A percentile compares a stretch with the other conserved stretches of the same genome.
phyloP scores from a whole-genome alignment of 2,888 invertebrate species.

The Lasioglossum lativentre region DNA sequence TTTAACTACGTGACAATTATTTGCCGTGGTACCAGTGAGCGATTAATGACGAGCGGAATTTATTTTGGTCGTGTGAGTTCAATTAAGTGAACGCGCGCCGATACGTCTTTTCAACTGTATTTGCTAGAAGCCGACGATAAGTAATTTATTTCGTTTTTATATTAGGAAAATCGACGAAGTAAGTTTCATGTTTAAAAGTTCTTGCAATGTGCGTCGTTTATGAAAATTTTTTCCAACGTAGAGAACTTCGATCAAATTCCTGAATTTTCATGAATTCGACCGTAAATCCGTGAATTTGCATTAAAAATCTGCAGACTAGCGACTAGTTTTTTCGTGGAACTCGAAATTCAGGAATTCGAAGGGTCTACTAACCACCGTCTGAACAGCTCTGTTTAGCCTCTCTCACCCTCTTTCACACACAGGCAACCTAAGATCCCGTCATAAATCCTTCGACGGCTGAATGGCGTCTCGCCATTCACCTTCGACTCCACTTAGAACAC shows the following conservation, averaged over 20 bases:
- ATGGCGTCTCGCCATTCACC: slow-evolving; percentile 6
- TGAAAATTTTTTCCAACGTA: not conserved
- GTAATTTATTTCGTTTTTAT: not conserved
- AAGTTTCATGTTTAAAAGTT: too few species aligned
- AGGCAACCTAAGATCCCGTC: slow-evolving; percentile 9
- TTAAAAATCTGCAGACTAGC: not conserved
- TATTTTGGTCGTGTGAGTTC: slow-evolving; percentile 15
- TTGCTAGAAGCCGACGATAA: not conserved
- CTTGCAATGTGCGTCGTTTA: not conserved
- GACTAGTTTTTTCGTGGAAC: not conserved
- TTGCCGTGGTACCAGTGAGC: slow-evolving; percentile 7
- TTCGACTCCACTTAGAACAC: slow-evolving; percentile 13
- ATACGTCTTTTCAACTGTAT: not conserved
- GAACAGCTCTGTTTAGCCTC: slow-evolving; percentile 12
- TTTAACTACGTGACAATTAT: slow-evolving; percentile 39
- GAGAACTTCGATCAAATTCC: not conserved
- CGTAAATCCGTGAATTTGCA: not conserved
- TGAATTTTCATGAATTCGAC: not conserved
- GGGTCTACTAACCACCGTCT: not conserved
- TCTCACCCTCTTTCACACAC: not conserved
- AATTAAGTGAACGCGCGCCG: slow-evolving; percentile 9
- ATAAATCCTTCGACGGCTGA: slow-evolving; percentile 3
- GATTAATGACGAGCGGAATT: slow-evolving; percentile 17
- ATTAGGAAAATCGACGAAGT: not conserved
- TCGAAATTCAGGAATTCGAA: not conserved